Conservation (phyloP, 1,140 invertebrate species). For the Leptoteleia sp. region DNA sequence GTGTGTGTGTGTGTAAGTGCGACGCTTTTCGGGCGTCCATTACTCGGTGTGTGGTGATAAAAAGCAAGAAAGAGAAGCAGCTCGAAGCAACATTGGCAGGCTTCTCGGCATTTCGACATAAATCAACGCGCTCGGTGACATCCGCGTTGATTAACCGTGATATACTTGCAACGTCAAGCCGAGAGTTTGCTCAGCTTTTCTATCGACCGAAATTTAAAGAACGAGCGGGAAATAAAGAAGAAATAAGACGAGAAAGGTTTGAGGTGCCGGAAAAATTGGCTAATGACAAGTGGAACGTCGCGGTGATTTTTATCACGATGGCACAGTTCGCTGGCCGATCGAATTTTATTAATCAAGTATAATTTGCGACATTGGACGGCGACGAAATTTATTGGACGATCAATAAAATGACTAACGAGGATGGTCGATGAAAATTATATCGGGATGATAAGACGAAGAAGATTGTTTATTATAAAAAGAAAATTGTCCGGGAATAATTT, state of each 20-base stretch:
- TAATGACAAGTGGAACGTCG: constrained; percentile 21
- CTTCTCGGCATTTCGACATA: constrained; percentile 61
- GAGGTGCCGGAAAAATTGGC: constrained; percentile 17
- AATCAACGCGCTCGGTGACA: constrained; percentile 68
- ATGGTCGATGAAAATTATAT: no score
- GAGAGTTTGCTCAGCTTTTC: constrained; percentile 53
- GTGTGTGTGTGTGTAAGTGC: no score
- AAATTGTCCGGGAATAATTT: no score
- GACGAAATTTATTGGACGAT: no score
- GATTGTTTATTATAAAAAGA: no score
- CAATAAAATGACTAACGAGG: no score
- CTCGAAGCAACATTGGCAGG: constrained; percentile 50
- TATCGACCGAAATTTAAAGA: constrained; percentile 42
- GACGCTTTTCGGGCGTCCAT: constrained; percentile 36
- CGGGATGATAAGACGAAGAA: no score
- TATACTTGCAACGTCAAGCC: constrained; percentile 68
- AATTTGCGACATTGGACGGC: no score
- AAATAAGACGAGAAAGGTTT: constrained; percentile 21
- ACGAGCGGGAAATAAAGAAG: constrained; percentile 19
- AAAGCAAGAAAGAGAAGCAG: constrained; percentile 39
- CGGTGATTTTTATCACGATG: constrained; percentile 19
- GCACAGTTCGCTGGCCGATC: no score
- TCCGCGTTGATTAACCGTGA: constrained; percentile 71
- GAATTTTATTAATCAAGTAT: no score
- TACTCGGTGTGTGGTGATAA: constrained; percentile 40